Conservation (phyloP, 2,113 vertebrate species). For the Polyodon spathula region DNA sequence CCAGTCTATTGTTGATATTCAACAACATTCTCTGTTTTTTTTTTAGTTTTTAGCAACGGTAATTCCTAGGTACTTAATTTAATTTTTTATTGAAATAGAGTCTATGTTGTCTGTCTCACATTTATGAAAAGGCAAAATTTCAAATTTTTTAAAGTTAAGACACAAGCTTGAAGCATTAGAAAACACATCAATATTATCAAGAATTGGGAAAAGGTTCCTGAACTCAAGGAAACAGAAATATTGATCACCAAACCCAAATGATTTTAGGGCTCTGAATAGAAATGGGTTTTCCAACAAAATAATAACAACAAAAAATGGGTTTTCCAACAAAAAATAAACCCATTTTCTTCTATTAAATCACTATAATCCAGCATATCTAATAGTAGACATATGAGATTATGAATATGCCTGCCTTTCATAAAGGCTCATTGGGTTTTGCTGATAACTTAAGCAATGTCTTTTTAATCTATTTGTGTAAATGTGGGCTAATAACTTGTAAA, state of each 20-base stretch:
- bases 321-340: neutral
- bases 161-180: neutral
- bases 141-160: neutral
- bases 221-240: neutral
- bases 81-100: neutral
- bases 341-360: neutral
- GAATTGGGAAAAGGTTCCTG: too few relatives aligned
- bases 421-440: neutral
- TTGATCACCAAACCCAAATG: neutral
- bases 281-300: neutral
- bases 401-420: neutral
- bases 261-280: neutral
- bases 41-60: neutral
- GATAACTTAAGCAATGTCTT: neutral
- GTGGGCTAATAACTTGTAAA: neutral
- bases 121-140: too few relatives aligned
- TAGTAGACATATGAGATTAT: neutral
- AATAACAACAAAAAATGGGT: neutral
- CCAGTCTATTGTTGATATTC: slow-evolving; percentile 1
- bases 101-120: neutral
- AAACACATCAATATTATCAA: neutral
- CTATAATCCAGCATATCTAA: neutral
- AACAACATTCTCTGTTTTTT: neutral
- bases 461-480: slow-evolving; percentile 3
- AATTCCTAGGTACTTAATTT: neutral